Conservation (phyloP, 2,797 vertebrate genomes). For the Artibeus jamaicensis region DNA sequence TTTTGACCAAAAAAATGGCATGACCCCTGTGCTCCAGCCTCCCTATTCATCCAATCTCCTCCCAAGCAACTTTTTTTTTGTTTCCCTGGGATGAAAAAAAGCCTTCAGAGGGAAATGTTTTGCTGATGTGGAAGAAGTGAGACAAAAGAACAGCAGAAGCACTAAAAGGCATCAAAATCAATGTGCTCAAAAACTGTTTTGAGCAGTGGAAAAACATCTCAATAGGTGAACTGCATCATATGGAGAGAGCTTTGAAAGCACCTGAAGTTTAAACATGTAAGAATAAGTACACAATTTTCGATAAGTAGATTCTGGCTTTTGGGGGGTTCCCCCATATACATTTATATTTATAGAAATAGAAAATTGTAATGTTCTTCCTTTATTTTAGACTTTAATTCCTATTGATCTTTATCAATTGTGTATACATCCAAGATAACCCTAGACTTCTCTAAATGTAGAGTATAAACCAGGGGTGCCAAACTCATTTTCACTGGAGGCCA, state of each 20-base stretch:
- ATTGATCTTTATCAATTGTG: background rate
- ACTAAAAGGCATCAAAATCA: background rate
- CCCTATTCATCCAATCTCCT: background rate
- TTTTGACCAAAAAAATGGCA: background rate
- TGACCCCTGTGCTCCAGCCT: background rate
- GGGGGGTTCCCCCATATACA: background rate
- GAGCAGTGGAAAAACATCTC: background rate
- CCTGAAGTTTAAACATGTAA: background rate
- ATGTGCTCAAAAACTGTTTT: background rate
- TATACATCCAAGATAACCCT: background rate
- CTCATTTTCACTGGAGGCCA: no score
- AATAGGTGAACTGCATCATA: background rate
- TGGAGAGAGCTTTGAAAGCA: background rate
- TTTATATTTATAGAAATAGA: constrained; percentile 6
- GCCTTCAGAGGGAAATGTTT: background rate
- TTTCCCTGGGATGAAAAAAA: background rate
- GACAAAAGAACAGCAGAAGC: background rate
- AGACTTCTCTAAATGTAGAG: background rate
- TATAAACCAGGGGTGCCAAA: background rate
- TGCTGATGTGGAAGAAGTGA: background rate
- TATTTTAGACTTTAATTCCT: background rate
- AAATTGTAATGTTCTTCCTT: background rate
- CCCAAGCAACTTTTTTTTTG: background rate
- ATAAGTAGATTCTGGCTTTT: background rate
- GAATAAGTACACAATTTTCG: background rate